Base-by-base conservation (phyloP, 1,140 invertebrate species). In the Chionoecetes opilio region DNA sequence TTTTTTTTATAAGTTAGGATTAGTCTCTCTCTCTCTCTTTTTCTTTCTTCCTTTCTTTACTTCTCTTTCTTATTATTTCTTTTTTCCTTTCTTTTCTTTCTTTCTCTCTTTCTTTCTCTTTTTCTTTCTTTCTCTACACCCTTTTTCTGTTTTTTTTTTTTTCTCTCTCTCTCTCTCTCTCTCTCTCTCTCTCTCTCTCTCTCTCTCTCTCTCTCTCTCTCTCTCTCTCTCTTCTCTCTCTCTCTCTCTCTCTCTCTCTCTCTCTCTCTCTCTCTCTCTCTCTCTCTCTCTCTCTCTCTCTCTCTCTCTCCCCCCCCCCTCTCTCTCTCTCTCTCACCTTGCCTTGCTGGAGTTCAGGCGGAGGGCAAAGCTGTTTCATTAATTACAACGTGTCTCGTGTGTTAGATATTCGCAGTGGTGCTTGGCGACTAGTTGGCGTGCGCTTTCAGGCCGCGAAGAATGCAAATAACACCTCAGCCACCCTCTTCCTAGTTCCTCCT, bases 1-100 rank as follows among this genome's bases (percentile, higher is more conserved):
- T 46, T 46, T 46, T 14, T n/a, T n/a, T n/a, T n/a, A n/a, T n/a
- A n/a, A n/a, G n/a, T n/a, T n/a, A n/a, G n/a, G n/a, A n/a, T 14
- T 0, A 21, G 86, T 88, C 63, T 92, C 63, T 92, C 91, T 92
- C 91, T 92, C 91, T 82, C 53, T 92, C 91, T 35, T 3, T 82
- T 35, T 82, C 63, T 75, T 31, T 82, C 53, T 92, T 32, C 82
- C 53, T 53, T 31, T 91, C 0, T 91, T 29, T 91, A 0, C 75
- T 63, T 91, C 46, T 75, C 46, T 91, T 32, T 46, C 5, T 46
- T 46, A 46, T 46, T 46, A 46, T 46, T 46, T 5, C 14, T 46
- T 8, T 46, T 46, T 8, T 46, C 14, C 5, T 46, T 46, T 46
- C 14, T 46, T 46, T 46, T 14, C 14, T 46, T 46, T 46, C 5